Conservation (phyloP, 2,797 vertebrate species). For the Halcyon leucocephala region DNA sequence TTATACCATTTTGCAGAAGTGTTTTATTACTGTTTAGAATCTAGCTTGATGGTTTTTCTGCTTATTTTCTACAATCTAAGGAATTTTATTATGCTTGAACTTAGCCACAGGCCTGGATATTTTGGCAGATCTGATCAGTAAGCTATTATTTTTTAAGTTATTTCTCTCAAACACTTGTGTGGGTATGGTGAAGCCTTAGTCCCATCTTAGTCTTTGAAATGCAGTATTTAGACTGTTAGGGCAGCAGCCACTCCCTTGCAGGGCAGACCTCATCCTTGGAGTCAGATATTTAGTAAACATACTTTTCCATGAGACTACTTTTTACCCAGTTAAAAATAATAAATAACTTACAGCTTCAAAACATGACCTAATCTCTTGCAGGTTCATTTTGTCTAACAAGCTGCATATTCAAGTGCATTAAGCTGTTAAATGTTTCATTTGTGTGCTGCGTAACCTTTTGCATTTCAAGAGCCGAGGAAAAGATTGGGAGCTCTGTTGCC, state of each 20-base stretch:
- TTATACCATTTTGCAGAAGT: neutral
- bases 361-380: neutral
- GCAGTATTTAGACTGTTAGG: neutral
- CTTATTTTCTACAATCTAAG: neutral
- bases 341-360: neutral
- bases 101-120: neutral
- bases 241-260: neutral
- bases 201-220: neutral
- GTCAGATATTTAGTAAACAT: neutral
- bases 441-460: neutral
- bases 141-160: neutral
- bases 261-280: neutral
- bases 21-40: neutral
- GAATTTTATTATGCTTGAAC: neutral
- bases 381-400: neutral
- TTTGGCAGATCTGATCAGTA: neutral
- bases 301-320: neutral
- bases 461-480: conserved; percentile 7
- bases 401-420: neutral
- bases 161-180: neutral
- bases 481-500: neutral
- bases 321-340: neutral
- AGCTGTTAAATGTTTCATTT: conserved; percentile 22
- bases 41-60: neutral
- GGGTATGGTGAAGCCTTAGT: neutral